Conservation (phyloP, 2,797 vertebrate species). For the Myotis daubentonii region DNA sequence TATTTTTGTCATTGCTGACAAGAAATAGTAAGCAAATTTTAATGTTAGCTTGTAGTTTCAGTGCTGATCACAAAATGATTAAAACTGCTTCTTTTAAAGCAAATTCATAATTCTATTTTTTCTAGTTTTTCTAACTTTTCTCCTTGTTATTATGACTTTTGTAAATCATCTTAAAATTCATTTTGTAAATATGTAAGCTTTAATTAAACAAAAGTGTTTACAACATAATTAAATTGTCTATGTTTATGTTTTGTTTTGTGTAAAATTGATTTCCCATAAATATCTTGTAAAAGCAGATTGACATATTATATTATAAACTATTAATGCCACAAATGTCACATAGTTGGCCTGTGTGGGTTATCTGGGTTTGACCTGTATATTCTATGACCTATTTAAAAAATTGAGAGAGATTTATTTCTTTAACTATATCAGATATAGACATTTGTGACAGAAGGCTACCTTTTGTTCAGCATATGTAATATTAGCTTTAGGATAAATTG, state of each 20-base stretch:
- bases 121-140: neutral
- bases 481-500: neutral
- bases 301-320: conserved; percentile 9
- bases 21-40: neutral
- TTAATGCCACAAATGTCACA: neutral
- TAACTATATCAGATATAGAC: neutral
- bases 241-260: neutral
- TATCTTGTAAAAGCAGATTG: neutral
- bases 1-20: neutral
- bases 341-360: neutral
- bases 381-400: conserved; percentile 29
- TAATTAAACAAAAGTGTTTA: conserved; percentile 25
- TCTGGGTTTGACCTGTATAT: neutral
- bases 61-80: neutral
- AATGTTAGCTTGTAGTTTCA: neutral
- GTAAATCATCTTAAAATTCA: neutral
- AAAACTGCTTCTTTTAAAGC: neutral
- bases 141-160: neutral
- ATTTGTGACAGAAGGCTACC: neutral
- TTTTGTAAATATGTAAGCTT: neutral
- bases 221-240: neutral
- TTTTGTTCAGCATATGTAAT: conserved; percentile 38
- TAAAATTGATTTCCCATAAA: conserved; percentile 26
- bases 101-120: neutral
- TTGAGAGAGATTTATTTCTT: conserved; percentile 15